Evolutionary conservation across 2,888 invertebrate species (phyloP).

Genomic region (Serrognathus titanus): DNA sequence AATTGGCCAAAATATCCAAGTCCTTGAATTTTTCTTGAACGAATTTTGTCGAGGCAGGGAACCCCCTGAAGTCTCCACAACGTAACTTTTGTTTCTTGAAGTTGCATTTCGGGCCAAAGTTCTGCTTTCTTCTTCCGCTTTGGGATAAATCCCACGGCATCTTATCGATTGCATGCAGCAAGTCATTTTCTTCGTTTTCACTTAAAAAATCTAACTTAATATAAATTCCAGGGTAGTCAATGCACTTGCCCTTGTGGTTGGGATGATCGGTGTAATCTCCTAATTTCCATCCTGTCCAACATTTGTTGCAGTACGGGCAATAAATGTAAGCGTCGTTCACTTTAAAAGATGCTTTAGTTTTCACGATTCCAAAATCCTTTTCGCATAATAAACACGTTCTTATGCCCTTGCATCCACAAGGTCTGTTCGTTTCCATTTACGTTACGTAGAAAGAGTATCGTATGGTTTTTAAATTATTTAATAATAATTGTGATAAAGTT

Average conservation of each 20-base stretch:
- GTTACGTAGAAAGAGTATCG: not conserved
- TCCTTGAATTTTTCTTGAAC: constrained; percentile 71
- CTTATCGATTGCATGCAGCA: constrained; percentile 70
- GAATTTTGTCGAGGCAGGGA: constrained; percentile 76
- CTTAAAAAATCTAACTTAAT: constrained; percentile 70
- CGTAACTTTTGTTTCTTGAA: constrained; percentile 89
- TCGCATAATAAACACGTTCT: constrained; percentile 88
- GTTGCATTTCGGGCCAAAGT: constrained; percentile 97
- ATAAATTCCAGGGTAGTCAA: constrained; percentile 66
- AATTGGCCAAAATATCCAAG: constrained; percentile 62
- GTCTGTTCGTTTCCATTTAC: constrained; percentile 62
- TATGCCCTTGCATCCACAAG: constrained; percentile 92
- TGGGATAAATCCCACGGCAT: constrained; percentile 90
- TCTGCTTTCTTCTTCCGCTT: constrained; percentile 95
- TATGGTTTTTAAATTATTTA: too few relatives aligned
- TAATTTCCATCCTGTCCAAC: constrained; percentile 72
- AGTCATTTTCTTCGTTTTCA: constrained; percentile 60
- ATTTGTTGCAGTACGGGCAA: constrained; percentile 71
- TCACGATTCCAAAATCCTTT: constrained; percentile 55
- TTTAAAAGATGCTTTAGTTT: constrained; percentile 37
- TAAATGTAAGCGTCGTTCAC: constrained; percentile 62
- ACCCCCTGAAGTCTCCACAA: constrained; percentile 77
- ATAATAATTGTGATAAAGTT: too few relatives aligned
- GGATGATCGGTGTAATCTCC: constrained; percentile 62
- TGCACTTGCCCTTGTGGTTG: constrained; percentile 58